Evolutionary conservation across 2,113 vertebrate species (phyloP).

Genomic region (Psilopsiagon aymara): DNA sequence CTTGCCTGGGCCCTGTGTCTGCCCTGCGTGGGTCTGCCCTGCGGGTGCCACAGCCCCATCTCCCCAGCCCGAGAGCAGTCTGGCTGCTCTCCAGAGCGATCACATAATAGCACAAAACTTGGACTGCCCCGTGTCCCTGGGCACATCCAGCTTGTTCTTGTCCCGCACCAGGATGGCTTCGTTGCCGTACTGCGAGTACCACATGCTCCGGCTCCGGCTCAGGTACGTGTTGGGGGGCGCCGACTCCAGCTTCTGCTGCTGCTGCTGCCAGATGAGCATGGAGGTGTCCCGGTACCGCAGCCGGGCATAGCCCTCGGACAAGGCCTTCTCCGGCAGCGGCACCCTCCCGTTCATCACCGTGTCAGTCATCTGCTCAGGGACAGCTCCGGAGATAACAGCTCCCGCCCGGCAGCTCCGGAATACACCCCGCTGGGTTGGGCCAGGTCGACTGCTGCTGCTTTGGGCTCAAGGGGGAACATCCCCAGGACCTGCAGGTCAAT

Average conservation of each 20-base stretch:
- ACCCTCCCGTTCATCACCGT: constrained; percentile 72
- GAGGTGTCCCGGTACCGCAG: constrained; percentile 89
- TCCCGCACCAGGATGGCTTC: constrained; percentile 90
- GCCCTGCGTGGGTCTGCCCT: accelerated
- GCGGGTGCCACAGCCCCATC: not conserved
- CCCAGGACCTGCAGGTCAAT: accelerated
- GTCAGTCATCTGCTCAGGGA: not conserved
- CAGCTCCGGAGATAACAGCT: not conserved
- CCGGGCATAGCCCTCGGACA: constrained; percentile 82
- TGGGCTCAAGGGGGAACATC: not conserved
- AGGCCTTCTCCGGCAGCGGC: constrained; percentile 86
- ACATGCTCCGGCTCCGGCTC: constrained; percentile 86
- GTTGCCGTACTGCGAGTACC: constrained; percentile 93
- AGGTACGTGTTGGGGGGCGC: constrained; percentile 84
- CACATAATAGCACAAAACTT: constrained; percentile 89
- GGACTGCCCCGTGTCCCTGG: constrained; percentile 79
- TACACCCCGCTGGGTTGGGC: accelerated
- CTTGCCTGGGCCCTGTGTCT: not conserved
- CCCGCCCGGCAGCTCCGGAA: not conserved
- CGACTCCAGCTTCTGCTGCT: constrained; percentile 81
- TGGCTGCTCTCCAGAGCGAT: not conserved
- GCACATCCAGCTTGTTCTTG: constrained; percentile 67
- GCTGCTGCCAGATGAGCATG: constrained; percentile 92
- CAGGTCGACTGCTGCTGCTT: not conserved
- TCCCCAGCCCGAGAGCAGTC: not conserved